Evolutionary conservation across 2,113 vertebrate genomes (phyloP).

Genomic region (Conger conger): DNA sequence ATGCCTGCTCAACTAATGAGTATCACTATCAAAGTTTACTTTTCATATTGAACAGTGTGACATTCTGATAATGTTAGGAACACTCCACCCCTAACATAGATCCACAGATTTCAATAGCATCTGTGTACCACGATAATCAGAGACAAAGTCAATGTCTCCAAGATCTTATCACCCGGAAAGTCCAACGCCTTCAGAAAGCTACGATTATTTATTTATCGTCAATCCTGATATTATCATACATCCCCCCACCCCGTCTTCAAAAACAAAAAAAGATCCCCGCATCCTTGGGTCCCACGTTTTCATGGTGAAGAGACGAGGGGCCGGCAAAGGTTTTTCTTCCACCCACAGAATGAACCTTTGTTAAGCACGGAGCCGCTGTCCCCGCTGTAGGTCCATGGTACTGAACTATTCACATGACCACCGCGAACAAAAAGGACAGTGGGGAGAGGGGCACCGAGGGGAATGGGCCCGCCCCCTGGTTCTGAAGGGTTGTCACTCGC

Average conservation of each 20-base stretch:
- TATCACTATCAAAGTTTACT: not conserved
- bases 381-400: constrained; percentile 73
- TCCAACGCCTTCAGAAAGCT: not conserved
- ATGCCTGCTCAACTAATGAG: not conserved
- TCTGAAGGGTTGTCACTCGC: constrained; percentile 61
- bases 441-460: not conserved
- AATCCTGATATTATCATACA: constrained; percentile 81
- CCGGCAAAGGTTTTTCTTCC: constrained; percentile 82
- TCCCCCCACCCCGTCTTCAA: constrained; percentile 54
- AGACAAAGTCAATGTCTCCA: constrained; percentile 36
- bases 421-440: constrained; percentile 65
- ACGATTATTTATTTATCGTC: constrained; percentile 42
- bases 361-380: constrained; percentile 87
- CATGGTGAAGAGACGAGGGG: constrained; percentile 86
- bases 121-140: not conserved
- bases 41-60: not conserved
- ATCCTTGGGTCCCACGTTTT: constrained; percentile 73
- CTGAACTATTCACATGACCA: constrained; percentile 72
- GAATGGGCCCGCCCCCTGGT: constrained; percentile 41
- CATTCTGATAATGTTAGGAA: not conserved
- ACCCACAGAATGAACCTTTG: constrained; percentile 93
- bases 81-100: not conserved
- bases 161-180: constrained; percentile 26
- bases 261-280: constrained; percentile 41
- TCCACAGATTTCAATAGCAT: not conserved